These are phyloP conservation scores for Panopea generosa DNA, from an alignment of 2,888 invertebrate genomes.

Conservation along the genomic window DNA sequence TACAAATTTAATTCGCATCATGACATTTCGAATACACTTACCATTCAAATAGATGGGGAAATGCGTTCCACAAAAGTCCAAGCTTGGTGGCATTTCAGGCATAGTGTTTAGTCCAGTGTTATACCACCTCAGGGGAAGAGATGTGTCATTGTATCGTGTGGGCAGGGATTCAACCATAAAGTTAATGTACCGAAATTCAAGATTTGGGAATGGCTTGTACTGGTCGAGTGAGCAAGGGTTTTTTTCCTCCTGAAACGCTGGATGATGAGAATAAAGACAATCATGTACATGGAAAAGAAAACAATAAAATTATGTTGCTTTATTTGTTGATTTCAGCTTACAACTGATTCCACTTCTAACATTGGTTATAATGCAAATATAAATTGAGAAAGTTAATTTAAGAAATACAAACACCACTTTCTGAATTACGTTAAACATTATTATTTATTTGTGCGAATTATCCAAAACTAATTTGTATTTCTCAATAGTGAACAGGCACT, in stretches of 20 bases:
- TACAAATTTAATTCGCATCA: neutral
- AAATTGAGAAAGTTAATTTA: too few species aligned
- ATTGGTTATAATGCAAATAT: too few species aligned
- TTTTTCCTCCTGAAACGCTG: neutral
- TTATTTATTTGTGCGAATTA: too few species aligned
- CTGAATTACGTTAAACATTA: too few species aligned
- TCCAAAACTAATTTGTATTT: too few species aligned
- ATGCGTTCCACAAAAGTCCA: neutral
- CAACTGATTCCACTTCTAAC: too few species aligned
- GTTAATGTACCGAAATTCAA: constrained; percentile 2
- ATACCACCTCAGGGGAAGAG: neutral
- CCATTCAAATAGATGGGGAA: neutral
- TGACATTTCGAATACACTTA: neutral
- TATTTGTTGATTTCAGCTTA: too few species aligned
- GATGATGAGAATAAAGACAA: too few species aligned
- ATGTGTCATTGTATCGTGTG: neutral
- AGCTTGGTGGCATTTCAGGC: neutral
- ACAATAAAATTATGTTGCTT: too few species aligned
- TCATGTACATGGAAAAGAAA: too few species aligned
- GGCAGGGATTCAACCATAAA: neutral
- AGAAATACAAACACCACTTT: too few species aligned
- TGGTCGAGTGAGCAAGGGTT: neutral
- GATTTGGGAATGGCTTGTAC: neutral
- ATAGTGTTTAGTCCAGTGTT: neutral
- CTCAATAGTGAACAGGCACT: too few species aligned